These are phyloP conservation scores for Caenorhabditis sp. DNA, from an alignment of 2,888 invertebrate genomes.

Conservation along the genomic window DNA sequence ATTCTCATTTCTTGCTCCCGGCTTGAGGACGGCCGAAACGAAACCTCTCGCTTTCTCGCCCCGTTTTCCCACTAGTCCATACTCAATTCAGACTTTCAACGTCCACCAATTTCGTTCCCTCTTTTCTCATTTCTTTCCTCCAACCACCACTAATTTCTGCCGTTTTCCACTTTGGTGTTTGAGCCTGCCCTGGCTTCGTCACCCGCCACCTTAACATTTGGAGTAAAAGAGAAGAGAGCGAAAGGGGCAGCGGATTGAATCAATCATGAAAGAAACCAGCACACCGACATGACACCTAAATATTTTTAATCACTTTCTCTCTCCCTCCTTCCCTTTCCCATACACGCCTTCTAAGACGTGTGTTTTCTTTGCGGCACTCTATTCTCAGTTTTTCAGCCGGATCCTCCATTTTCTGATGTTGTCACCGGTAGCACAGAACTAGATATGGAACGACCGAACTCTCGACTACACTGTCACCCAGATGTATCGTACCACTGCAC, in stretches of 20 bases:
- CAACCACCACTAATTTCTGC: constrained; percentile 9
- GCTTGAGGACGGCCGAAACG: too few species aligned
- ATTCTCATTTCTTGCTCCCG: constrained; percentile 51
- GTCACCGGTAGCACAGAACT: constrained; percentile 51
- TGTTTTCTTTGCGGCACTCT: constrained; percentile 13
- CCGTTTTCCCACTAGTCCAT: constrained; percentile 26
- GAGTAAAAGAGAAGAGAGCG: constrained; percentile 8
- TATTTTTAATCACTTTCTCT: constrained; percentile 26
- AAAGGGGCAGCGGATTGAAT: constrained; percentile 38
- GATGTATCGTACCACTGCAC: constrained; percentile 56
- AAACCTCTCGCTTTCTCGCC: constrained; percentile 38
- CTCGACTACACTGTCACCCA: constrained; percentile 56
- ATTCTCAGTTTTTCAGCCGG: constrained; percentile 48
- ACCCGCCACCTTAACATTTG: constrained; percentile 24
- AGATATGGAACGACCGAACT: constrained; percentile 58
- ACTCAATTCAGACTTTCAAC: constrained; percentile 51
- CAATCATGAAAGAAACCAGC: constrained; percentile 13
- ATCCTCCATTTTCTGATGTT: constrained; percentile 56
- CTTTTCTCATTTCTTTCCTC: background rate
- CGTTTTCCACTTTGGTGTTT: constrained; percentile 33
- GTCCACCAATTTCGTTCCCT: background rate
- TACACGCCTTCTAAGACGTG: constrained; percentile 34
- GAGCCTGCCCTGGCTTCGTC: constrained; percentile 11
- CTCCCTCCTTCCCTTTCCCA: too few species aligned
- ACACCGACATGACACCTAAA: constrained; percentile 23